Evolutionary conservation across 1,140 invertebrate species (phyloP).

Genomic region (Cardiocondyla obscurior): DNA sequence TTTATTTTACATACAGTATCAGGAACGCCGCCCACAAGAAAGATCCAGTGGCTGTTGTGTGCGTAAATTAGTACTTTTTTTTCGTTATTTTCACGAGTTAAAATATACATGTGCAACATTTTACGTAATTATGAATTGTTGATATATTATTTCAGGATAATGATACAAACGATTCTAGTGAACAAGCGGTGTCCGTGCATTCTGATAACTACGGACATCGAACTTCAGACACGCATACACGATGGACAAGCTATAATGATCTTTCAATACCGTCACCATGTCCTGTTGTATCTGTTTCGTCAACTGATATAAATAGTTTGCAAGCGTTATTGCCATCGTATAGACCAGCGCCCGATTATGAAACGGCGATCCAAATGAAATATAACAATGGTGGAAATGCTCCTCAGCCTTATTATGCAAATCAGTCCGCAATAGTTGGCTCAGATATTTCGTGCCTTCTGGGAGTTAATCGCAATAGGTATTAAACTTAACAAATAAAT

Average conservation of each 20-base stretch:
- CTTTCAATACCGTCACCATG: conserved; percentile 81
- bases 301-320: conserved; percentile 84
- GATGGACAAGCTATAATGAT: conserved; percentile 83
- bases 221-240: conserved; percentile 76
- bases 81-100: too few relatives aligned
- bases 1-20: conserved; percentile 93
- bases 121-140: background rate
- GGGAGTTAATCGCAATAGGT: conserved; percentile 79
- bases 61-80: conserved; percentile 51
- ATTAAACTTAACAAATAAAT: conserved; percentile 69
- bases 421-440: conserved; percentile 81
- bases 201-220: conserved; percentile 72
- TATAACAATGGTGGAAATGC: conserved; percentile 83
- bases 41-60: conserved; percentile 75
- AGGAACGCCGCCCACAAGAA: conserved; percentile 79
- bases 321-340: conserved; percentile 93
- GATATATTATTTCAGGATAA: conserved; percentile 70
- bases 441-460: conserved; percentile 80
- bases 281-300: conserved; percentile 80
- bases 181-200: conserved; percentile 79
- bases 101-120: too few relatives aligned
- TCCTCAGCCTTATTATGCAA: conserved; percentile 82
- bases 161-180: conserved; percentile 79
- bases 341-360: conserved; percentile 96
- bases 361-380: conserved; percentile 94